Base-by-base conservation (phyloP, 2,797 vertebrate genomes). In the Leontopithecus rosalia region DNA sequence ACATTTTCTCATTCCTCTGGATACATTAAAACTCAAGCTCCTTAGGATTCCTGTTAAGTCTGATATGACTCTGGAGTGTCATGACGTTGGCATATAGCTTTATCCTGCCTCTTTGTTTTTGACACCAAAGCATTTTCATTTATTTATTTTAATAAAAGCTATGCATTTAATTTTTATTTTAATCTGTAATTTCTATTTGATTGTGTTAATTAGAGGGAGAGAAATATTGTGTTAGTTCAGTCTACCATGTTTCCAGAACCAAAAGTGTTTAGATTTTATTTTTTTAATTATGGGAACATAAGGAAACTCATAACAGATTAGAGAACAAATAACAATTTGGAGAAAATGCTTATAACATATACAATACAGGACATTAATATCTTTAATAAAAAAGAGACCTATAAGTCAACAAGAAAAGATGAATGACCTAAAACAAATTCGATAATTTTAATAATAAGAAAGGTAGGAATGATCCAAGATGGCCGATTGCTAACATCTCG, bases 391-490 rank as follows among this genome's bases (percentile, higher is more conserved):
- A 93, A 95, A 77, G 76, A 79, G 12, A 30, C n/a, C 22, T 84
- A 3, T 80, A 58, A 48, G 41, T 80, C 70, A 83, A 46, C 2
- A 85, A 81, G 76, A 80, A 87, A 95, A 55, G 41, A 41, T 75
- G 58, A 89, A 52, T 1, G 61, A 48, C n/a, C 7, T 50, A 64
- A 85, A 88, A 95, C 1, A 89, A 61, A 83, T 33, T 48, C 4
- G 30, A 55, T 83, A 24, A 67, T 91, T 91, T 96, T 86, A 88
- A 84, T 67, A n/a, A n/a, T n/a, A n/a, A n/a, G n/a, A n/a, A n/a
- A n/a, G n/a, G n/a, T n/a, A n/a, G n/a, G n/a, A n/a, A n/a, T n/a
- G n/a, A n/a, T n/a, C n/a, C n/a, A n/a, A n/a, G n/a, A n/a, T n/a
- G n/a, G n/a, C n/a, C n/a, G n/a, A n/a, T n/a, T n/a, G n/a, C n/a